Evolutionary conservation across 2,797 vertebrate genomes (phyloP).

Genomic region (Gastrophryne carolinensis): DNA sequence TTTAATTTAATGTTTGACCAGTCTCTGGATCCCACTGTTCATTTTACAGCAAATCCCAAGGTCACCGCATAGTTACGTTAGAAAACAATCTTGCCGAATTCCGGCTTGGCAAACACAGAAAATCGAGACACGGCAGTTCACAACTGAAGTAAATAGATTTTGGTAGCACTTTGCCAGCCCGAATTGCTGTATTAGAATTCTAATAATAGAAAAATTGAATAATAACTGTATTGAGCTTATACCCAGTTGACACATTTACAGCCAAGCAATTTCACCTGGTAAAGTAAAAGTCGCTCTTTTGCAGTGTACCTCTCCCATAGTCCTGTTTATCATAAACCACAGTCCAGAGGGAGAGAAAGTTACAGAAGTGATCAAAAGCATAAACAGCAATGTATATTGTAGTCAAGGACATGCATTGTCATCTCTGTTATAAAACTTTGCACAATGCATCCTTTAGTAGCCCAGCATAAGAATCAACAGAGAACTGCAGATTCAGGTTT

Average conservation of each 20-base stretch:
- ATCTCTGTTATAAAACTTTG: not conserved
- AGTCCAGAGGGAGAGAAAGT: not conserved
- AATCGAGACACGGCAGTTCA: not conserved
- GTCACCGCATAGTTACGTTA: not conserved
- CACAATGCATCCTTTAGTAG: not conserved
- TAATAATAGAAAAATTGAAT: slow-evolving; percentile 25
- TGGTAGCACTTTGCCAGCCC: not conserved
- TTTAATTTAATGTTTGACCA: no score
- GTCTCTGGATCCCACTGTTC: not conserved
- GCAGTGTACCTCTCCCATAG: slow-evolving; percentile 24
- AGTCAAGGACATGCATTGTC: slow-evolving; percentile 7
- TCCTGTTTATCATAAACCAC: slow-evolving; percentile 17
- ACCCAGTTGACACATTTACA: slow-evolving; percentile 41
- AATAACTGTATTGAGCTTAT: slow-evolving; percentile 36
- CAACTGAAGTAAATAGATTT: slow-evolving; percentile 18
- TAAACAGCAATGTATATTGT: not conserved
- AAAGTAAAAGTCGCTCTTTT: slow-evolving; percentile 37
- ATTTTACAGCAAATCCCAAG: not conserved
- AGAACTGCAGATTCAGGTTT: no score
- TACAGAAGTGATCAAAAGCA: not conserved
- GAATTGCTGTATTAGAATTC: slow-evolving; percentile 24
- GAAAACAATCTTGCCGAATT: not conserved
- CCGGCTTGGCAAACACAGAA: not conserved
- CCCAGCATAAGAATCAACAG: no score
- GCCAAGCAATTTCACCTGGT: slow-evolving; percentile 29